Conservation (phyloP, 2,888 invertebrate species). For the Eristalis intricaria region DNA sequence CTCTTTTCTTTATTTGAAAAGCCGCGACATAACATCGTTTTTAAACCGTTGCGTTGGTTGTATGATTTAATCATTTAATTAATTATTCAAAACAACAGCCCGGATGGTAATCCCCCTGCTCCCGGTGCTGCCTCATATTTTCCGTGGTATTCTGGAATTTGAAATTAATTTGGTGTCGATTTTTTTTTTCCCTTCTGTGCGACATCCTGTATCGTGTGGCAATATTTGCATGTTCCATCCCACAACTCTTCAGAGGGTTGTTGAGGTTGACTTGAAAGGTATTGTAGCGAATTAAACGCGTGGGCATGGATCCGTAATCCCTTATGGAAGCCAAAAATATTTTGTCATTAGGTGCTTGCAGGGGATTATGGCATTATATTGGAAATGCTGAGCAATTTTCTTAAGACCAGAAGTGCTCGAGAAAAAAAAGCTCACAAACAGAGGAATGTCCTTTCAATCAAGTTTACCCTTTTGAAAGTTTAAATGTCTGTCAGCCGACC, state of each 20-base stretch:
- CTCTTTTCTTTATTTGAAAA: conserved; percentile 10
- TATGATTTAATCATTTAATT: conserved; percentile 52
- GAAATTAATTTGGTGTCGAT: conserved; percentile 20
- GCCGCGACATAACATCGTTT: conserved; percentile 7
- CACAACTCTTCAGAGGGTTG: conserved; percentile 5
- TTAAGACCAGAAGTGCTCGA: background rate
- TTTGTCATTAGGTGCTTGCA: conserved; percentile 24
- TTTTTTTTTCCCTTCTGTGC: background rate
- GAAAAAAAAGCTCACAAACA: no score
- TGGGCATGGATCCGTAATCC: background rate
- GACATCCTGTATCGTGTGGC: background rate
- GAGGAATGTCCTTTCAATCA: no score
- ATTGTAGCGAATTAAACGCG: conserved; percentile 13
- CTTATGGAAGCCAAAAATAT: background rate
- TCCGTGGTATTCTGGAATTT: conserved; percentile 15
- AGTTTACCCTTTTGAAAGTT: no score
- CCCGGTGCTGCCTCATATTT: background rate
- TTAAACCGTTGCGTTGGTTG: conserved; percentile 16
- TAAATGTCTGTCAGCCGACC: no score
- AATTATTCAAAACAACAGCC: conserved; percentile 47
- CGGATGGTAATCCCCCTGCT: conserved; percentile 21
- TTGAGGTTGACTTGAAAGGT: conserved; percentile 21
- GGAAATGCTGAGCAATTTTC: background rate
- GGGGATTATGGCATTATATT: conserved; percentile 12
- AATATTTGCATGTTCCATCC: conserved; percentile 29